These are phyloP conservation scores for Pagrus major DNA, from an alignment of 2,113 vertebrate genomes.

Conservation along the genomic window DNA sequence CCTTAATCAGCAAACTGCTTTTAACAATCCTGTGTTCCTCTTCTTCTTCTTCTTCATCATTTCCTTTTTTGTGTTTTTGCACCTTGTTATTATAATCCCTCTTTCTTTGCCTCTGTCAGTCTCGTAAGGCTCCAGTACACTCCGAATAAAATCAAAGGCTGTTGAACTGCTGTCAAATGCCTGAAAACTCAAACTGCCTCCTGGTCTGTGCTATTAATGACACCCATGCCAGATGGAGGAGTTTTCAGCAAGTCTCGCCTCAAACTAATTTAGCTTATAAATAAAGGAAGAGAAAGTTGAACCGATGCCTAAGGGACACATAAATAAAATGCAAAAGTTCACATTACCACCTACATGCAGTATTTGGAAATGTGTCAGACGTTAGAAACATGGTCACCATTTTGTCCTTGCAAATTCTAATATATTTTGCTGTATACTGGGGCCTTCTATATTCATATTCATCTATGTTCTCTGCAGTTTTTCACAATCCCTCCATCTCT, in stretches of 20 bases:
- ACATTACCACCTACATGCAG: not conserved
- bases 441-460: not conserved
- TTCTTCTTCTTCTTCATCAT: not conserved
- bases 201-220: slow-evolving; percentile 40
- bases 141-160: slow-evolving; percentile 27
- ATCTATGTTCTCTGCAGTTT: slow-evolving; percentile 16
- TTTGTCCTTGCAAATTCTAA: not conserved
- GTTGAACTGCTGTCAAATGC: slow-evolving; percentile 38
- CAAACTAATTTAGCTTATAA: slow-evolving; percentile 1
- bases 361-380: not conserved
- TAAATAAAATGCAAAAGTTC: not conserved
- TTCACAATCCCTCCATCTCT: slow-evolving; percentile 8
- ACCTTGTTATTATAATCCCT: slow-evolving; percentile 17
- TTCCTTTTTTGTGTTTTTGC: not conserved
- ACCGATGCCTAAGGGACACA: not conserved
- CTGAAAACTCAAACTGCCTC: slow-evolving; percentile 15
- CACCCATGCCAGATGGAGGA: slow-evolving; percentile 19
- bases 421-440: not conserved
- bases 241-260: slow-evolving; percentile 1
- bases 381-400: not conserved
- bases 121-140: slow-evolving; percentile 15
- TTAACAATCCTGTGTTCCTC: slow-evolving; percentile 20
- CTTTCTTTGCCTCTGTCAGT: slow-evolving; percentile 1
- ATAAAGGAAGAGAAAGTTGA: not conserved
- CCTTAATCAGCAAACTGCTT: slow-evolving; percentile 30